A percentile compares a stretch with the other conserved stretches of the same genome.
phyloP scores from a whole-genome alignment of 2,797 vertebrate species.

The Semotilus atromaculatus region DNA sequence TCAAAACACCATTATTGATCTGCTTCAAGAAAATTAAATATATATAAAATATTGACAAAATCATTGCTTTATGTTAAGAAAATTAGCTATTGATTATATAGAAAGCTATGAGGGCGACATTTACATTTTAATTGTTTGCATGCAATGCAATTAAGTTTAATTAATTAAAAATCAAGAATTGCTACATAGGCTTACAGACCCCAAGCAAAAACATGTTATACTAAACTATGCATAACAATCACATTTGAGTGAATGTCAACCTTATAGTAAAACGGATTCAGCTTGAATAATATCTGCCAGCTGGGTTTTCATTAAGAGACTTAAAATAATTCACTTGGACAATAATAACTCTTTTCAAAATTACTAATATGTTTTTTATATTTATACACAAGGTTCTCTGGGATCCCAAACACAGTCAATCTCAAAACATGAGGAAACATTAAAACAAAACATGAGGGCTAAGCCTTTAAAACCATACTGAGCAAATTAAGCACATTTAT shows the following conservation, averaged over 20 bases:
- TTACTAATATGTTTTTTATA: not conserved
- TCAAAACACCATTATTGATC: slow-evolving; percentile 42
- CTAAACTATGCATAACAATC: not conserved
- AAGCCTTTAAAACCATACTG: slow-evolving; percentile 37
- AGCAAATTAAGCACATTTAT: slow-evolving; percentile 33
- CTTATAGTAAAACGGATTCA: not conserved
- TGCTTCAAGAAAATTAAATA: slow-evolving; percentile 23
- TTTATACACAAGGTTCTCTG: not conserved
- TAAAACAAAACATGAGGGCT: slow-evolving; percentile 4
- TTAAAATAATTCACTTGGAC: not conserved
- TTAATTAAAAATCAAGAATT: not conserved
- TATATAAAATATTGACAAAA: not conserved
- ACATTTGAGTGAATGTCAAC: not conserved
- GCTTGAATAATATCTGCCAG: not conserved
- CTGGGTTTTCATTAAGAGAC: not conserved
- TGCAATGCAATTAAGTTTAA: too few species aligned
- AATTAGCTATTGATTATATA: not conserved
- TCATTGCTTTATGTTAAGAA: not conserved
- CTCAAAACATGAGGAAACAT: slow-evolving; percentile 23
- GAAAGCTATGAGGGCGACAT: not conserved
- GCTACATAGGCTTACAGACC: not conserved
- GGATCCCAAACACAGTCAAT: not conserved
- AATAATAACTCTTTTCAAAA: slow-evolving; percentile 3
- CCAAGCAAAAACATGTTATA: not conserved
- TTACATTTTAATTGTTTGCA: too few species aligned